phyloP scores from a whole-genome alignment of 2,888 invertebrate species.

The Minunthozetes semirufus region DNA sequence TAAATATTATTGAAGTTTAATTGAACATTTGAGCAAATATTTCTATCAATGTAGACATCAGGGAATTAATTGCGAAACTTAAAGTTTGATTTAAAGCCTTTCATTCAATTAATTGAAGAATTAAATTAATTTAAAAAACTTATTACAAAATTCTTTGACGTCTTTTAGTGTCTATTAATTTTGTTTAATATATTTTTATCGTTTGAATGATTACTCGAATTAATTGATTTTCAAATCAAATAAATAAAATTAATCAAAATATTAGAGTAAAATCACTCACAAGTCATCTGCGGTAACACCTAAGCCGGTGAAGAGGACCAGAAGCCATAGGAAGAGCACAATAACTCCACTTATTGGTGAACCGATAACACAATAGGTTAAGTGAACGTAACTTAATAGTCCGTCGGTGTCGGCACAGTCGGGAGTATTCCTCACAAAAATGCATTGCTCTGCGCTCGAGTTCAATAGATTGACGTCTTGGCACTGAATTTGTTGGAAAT shows the following conservation, averaged over 20 bases:
- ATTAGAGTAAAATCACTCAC: conserved; percentile 48
- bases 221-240: background rate
- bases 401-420: conserved; percentile 49
- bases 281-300: conserved; percentile 57
- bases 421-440: conserved; percentile 46
- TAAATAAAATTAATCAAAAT: background rate
- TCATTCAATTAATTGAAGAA: background rate
- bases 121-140: background rate
- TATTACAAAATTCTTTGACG: too few relatives aligned
- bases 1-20: background rate
- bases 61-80: background rate
- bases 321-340: conserved; percentile 50
- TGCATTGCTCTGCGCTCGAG: conserved; percentile 43
- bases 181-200: too few relatives aligned
- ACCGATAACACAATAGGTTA: conserved; percentile 48
- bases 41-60: too few relatives aligned
- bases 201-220: background rate
- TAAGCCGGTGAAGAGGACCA: conserved; percentile 54
- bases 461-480: conserved; percentile 38
- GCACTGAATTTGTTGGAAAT: conserved; percentile 35
- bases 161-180: too few relatives aligned
- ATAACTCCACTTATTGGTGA: conserved; percentile 42
- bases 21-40: background rate
- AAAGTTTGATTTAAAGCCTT: background rate
- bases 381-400: conserved; percentile 48